Evolutionary conservation across 2,888 invertebrate species (phyloP).

Genomic region (Arge pagana): DNA sequence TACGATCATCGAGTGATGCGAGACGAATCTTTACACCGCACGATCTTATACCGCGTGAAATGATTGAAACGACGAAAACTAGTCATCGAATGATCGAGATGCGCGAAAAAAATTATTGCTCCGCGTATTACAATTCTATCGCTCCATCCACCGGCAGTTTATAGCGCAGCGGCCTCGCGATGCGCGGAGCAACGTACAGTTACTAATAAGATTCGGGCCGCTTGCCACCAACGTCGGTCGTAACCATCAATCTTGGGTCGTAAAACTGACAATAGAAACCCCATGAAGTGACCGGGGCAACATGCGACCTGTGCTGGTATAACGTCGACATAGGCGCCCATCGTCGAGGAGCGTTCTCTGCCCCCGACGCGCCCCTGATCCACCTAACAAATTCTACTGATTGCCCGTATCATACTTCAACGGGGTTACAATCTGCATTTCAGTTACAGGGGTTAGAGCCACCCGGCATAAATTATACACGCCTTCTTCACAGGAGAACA

Average conservation of each 20-base stretch:
- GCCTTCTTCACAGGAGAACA: conserved; percentile 18
- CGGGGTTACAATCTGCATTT: conserved; percentile 13
- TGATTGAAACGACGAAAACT: too few species aligned
- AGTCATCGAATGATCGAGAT: too few species aligned
- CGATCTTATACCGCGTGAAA: neutral
- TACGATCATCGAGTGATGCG: too few species aligned
- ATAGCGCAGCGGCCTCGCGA: too few species aligned
- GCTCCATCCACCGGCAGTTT: too few species aligned
- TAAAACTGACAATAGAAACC: conserved; percentile 22
- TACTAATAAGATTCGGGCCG: neutral
- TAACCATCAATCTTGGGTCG: conserved; percentile 21
- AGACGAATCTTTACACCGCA: too few species aligned
- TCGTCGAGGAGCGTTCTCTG: neutral
- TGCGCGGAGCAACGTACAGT: too few species aligned
- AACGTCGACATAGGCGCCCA: conserved; percentile 1
- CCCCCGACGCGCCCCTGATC: neutral
- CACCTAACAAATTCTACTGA: conserved; percentile 20
- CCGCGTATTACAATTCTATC: too few species aligned
- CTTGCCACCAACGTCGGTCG: conserved; percentile 4
- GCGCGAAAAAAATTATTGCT: too few species aligned
- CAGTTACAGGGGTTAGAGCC: conserved; percentile 7
- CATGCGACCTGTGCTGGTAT: conserved; percentile 16
- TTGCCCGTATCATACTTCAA: too few species aligned
- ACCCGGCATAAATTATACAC: conserved; percentile 19
- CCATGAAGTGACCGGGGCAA: conserved; percentile 19